Base-by-base conservation (phyloP, 2,113 vertebrate species). In the Cebus imitator region DNA sequence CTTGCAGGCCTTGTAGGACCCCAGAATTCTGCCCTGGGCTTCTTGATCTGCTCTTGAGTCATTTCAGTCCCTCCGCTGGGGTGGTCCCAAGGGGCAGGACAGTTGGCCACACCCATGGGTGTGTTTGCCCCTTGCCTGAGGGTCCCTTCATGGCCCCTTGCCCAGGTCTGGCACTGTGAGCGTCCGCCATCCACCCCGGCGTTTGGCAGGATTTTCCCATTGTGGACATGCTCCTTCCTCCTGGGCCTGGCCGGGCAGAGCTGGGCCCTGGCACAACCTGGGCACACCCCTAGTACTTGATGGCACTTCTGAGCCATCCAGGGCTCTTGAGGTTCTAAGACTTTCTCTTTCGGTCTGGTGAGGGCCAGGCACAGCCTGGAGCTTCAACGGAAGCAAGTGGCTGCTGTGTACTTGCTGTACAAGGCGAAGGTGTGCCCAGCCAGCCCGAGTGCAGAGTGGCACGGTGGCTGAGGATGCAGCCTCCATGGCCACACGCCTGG, bases 1-100 rank as follows among this genome's bases (percentile, higher is more conserved):
- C 2, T 0, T 0, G 0, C 64, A 80, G 40, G 21, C 57, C 40
- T 13, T 1, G 0, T 0, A 4, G 61, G 57, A 17, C 14, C 6
- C 68, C 1, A 6, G 45, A 21, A 20, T 12, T 40, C 68, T 35
- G 25, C 8, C 61, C 45, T 16, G 27, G 79, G 52, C 30, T 16
- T 6, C 4, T 0, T 0, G 32, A 45, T 52, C 50, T 18, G 86
- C 30, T 94, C 25, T 1, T 0, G 21, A 17, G 8, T 25, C 30
- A 3, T 55, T 11, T 32, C 30, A 10, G 0, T 32, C 40, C 68
- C 3, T 21, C 50, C 5, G n/a, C 21, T 1, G 35, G n/a, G 9
- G 32, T 50, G 43, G 64, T 27, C 50, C 55, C 43, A 4, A 0
- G 0, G 0, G 37, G 8, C 78, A 2, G 0, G 30, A 81, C 37